These are phyloP conservation scores for Dicrurus megarhynchus DNA, from an alignment of 2,113 vertebrate genomes.

Conservation along the genomic window DNA sequence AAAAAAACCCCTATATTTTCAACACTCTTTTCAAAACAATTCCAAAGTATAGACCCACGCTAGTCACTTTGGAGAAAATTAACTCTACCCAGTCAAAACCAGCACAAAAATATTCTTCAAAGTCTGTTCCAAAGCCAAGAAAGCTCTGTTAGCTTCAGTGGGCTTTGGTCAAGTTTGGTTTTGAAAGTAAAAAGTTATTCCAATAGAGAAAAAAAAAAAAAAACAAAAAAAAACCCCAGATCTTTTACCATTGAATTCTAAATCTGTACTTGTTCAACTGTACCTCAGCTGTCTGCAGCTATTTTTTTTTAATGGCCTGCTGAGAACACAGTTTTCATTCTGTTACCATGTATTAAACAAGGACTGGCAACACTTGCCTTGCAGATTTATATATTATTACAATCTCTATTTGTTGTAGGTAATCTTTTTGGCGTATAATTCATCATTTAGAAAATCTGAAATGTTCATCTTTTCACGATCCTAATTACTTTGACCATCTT, in stretches of 20 bases:
- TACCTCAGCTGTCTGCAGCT: not conserved
- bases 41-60: not conserved
- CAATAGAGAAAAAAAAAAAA: not conserved
- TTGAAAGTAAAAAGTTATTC: not conserved
- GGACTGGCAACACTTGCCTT: not conserved
- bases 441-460: not conserved
- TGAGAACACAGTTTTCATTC: not conserved
- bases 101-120: not conserved
- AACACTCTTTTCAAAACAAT: not conserved
- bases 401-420: not conserved
- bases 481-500: not conserved
- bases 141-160: not conserved
- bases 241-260: not conserved
- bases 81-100: not conserved
- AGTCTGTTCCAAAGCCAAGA: not conserved
- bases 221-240: rapidly evolving
- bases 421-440: not conserved
- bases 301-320: not conserved
- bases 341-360: not conserved
- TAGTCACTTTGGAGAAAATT: not conserved
- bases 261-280: not conserved
- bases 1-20: not conserved
- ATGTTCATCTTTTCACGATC: not conserved
- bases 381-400: not conserved
- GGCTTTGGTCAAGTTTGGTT: not conserved